Percentiles rank a stretch among this genome's conserved stretches.
These are phyloP conservation scores for Pollenia angustigena DNA, from an alignment of 2,888 invertebrate species.

Conservation along the genomic window DNA sequence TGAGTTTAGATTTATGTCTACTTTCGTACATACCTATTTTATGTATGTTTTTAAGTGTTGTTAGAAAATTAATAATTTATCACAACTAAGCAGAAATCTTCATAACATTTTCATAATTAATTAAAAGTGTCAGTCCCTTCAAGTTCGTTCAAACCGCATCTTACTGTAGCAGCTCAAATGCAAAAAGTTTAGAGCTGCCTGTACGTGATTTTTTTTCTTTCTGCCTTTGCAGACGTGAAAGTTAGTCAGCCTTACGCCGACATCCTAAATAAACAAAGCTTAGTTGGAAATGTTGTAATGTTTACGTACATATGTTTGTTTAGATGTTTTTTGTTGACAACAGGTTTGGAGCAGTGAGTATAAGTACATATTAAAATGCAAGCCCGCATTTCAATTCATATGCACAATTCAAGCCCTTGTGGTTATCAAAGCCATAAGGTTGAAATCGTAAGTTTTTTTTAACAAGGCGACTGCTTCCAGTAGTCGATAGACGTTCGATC, in stretches of 20 bases:
- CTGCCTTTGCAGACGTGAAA: constrained; percentile 20
- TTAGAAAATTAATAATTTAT: too few species aligned
- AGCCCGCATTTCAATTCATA: not conserved
- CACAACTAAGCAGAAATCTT: too few species aligned
- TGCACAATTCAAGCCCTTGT: constrained; percentile 51
- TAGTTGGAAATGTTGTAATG: constrained; percentile 24
- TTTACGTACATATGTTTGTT: constrained; percentile 10
- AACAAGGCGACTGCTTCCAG: constrained; percentile 47
- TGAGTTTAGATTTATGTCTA: too few species aligned
- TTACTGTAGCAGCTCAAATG: too few species aligned
- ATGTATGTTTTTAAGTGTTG: too few species aligned
- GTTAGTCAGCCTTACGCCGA: constrained; percentile 34
- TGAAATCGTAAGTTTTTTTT: not conserved
- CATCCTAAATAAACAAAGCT: constrained; percentile 56
- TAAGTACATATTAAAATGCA: constrained; percentile 20
- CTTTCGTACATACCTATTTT: too few species aligned
- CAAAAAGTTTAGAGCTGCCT: not conserved
- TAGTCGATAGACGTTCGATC: constrained; percentile 53
- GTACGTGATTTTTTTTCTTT: constrained; percentile 41
- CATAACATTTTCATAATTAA: too few species aligned
- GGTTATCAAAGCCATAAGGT: constrained; percentile 1
- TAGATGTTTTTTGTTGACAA: constrained; percentile 28
- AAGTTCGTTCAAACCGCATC: too few species aligned
- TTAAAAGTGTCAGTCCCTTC: too few species aligned
- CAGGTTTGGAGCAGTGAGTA: constrained; percentile 51